These are phyloP conservation scores for Baronia brevicornis DNA, from an alignment of 2,888 invertebrate species.

Conservation along the genomic window DNA sequence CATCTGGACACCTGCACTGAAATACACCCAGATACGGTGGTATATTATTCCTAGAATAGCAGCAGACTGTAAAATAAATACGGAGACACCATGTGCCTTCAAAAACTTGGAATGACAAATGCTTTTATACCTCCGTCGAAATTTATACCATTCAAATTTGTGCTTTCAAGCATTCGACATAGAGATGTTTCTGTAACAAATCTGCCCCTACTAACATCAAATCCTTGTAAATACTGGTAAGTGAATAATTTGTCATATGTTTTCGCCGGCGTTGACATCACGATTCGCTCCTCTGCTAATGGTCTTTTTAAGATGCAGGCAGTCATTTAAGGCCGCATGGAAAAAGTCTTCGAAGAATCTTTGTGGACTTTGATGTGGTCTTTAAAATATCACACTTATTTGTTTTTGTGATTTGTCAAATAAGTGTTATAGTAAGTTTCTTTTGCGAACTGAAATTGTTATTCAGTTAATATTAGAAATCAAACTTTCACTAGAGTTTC, in stretches of 20 bases:
- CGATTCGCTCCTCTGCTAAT: constrained; percentile 60
- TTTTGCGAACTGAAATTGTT: no score
- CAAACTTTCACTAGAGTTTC: no score
- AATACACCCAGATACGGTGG: constrained; percentile 60
- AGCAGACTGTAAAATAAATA: constrained; percentile 72
- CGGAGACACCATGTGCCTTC: constrained; percentile 64
- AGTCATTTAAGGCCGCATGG: constrained; percentile 32
- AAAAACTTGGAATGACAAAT: constrained; percentile 45
- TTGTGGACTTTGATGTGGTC: constrained; percentile 26
- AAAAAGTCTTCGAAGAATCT: constrained; percentile 35
- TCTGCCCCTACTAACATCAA: constrained; percentile 10
- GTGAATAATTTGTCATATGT: constrained; percentile 64
- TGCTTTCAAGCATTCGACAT: constrained; percentile 20
- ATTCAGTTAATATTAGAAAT: no score
- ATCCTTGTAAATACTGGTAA: constrained; percentile 31
- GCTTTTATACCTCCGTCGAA: constrained; percentile 23
- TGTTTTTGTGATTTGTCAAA: no score
- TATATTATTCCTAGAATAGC: constrained; percentile 73
- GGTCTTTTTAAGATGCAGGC: constrained; percentile 42
- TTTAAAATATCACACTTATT: constrained; percentile 3
- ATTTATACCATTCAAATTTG: constrained; percentile 18
- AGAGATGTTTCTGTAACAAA: constrained; percentile 17
- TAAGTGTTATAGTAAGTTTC: no score
- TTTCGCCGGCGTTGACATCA: constrained; percentile 56
- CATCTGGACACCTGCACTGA: constrained; percentile 71